Evolutionary conservation across 2,113 vertebrate species (phyloP), one percentile per base, ranked within the genome.

Genomic region (Thermophis baileyi): DNA sequence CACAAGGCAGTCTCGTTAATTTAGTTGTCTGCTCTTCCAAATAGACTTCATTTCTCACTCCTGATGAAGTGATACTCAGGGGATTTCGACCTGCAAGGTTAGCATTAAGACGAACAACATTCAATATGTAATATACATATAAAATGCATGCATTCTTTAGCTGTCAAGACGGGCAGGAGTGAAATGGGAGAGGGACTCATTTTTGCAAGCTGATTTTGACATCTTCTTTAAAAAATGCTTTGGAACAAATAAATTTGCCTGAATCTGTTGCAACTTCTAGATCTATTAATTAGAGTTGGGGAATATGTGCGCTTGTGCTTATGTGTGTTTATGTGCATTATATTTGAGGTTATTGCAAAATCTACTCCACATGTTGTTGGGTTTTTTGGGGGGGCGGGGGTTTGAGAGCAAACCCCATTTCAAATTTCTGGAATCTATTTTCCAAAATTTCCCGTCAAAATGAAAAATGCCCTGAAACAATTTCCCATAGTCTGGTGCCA

Each of bases 41-140:
- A 18, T 25, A 46, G 24, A 57, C 47, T 63, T 89, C 87, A 20
- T 63, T 94, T n/a, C 88, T 92, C 92, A 87, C 90, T 93, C 90
- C 90, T 90, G 92, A 93, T 87, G 92, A 93, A 93, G 86, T 90
- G 57, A 60, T 91, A 86, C 90, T 92, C 88, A 54, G 60, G 92
- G 88, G 90, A 92, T 50, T 93, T 89, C 90, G 90, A 90, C 60
- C 87, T 89, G 50, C 11, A 51, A 86, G 92, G 92, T 90, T 87
- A 92, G 69, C 44, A 46, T 6, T 49, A 55, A 69, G 53, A 88
- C 53, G 89, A 49, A 91, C 89, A 35, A 3, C 69, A 90, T 91
- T 60, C 51, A 85, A 74, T 24, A 0, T 4, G 63, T 16, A 46
- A 81, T 30, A 1, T 44, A 74, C 86, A 87, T 50, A 87, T 30